A percentile compares a stretch with the other conserved stretches of the same genome.
Conservation (phyloP, 2,888 invertebrate genomes). For the Ichneumoninae sp. region DNA sequence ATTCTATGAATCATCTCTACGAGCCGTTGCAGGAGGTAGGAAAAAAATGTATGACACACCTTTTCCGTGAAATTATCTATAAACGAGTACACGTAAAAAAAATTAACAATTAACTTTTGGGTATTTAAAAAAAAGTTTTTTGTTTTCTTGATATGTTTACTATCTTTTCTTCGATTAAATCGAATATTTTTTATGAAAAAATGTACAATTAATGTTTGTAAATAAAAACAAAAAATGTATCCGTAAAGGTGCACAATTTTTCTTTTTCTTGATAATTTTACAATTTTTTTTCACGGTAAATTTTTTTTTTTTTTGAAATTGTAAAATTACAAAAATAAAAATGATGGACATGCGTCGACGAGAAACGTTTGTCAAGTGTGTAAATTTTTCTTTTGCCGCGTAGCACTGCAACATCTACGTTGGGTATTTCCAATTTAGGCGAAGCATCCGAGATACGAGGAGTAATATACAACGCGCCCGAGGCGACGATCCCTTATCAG, state of each 20-base stretch:
- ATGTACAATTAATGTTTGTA: too few relatives aligned
- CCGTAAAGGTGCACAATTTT: too few relatives aligned
- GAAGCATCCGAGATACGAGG: background rate
- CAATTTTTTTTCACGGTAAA: too few relatives aligned
- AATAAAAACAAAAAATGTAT: background rate
- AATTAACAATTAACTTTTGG: background rate
- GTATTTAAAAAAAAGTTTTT: background rate
- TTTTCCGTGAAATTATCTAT: background rate
- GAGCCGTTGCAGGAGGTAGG: background rate
- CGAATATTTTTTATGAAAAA: too few relatives aligned
- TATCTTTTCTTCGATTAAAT: background rate
- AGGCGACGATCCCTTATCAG: conserved; percentile 52
- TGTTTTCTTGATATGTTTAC: background rate
- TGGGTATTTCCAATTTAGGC: conserved; percentile 34
- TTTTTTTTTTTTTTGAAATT: too few relatives aligned
- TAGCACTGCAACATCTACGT: background rate
- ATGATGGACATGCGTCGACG: too few relatives aligned
- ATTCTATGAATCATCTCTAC: background rate
- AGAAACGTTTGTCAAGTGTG: too few relatives aligned
- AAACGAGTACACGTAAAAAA: background rate
- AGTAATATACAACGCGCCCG: conserved; percentile 9
- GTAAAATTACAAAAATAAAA: too few relatives aligned
- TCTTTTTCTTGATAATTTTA: background rate
- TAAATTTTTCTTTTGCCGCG: too few relatives aligned
- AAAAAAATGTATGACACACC: background rate